phyloP scores from a whole-genome alignment of 2,113 vertebrate species.

The Asarcornis scutulata region DNA sequence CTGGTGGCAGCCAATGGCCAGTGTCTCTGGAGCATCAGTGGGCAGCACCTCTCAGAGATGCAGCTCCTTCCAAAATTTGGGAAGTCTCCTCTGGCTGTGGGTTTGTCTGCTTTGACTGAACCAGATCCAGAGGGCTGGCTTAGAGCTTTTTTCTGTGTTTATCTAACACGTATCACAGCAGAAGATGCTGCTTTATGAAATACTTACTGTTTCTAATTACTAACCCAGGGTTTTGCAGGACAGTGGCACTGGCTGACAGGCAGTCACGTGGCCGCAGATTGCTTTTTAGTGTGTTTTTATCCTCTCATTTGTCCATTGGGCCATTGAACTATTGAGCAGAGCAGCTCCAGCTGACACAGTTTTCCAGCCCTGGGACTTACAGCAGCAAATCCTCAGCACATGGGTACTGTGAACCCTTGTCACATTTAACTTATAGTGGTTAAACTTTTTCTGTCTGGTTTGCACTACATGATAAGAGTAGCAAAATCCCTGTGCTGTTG shows the following conservation, averaged over 20 bases:
- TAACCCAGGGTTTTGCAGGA: not conserved
- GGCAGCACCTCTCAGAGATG: not conserved
- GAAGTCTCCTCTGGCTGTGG: not conserved
- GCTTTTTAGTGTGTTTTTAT: slow-evolving; percentile 21
- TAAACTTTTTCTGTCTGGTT: not conserved
- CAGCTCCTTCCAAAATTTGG: not conserved
- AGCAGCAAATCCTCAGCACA: not conserved
- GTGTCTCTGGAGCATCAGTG: not conserved
- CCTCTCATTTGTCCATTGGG: slow-evolving; percentile 11
- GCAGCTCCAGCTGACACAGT: slow-evolving; percentile 31
- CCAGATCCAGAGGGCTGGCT: not conserved
- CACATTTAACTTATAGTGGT: not conserved
- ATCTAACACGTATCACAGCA: not conserved
- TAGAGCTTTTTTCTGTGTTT: not conserved
- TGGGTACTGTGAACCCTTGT: not conserved
- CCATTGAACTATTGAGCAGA: slow-evolving; percentile 46
- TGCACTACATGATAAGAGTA: not conserved
- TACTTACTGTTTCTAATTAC: slow-evolving; percentile 2
- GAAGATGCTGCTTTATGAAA: not conserved
- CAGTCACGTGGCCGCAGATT: not conserved
- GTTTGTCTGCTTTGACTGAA: not conserved
- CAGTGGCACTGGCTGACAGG: not conserved
- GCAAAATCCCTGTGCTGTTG: not conserved
- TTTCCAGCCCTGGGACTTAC: slow-evolving; percentile 4
- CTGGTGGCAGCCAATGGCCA: not conserved